These are phyloP conservation scores for Erebia palarica DNA, from an alignment of 2,888 invertebrate genomes.

Conservation along the genomic window DNA sequence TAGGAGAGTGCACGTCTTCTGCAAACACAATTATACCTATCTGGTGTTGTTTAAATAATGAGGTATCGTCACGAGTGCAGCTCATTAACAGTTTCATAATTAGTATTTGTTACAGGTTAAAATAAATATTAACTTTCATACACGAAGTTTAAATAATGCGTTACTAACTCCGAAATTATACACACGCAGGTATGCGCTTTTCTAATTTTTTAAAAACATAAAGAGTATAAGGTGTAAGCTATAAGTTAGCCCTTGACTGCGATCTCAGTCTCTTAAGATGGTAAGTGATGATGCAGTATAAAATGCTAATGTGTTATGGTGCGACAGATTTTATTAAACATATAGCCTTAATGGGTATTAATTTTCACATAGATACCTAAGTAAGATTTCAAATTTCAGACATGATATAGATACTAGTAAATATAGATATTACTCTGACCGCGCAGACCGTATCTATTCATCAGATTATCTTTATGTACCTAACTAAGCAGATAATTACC, in stretches of 20 bases:
- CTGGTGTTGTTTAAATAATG: conserved; percentile 25
- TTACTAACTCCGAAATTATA: not conserved
- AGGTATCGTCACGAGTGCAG: conserved; percentile 33
- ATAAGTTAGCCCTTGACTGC: no score
- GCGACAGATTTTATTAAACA: no score
- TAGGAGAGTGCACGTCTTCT: conserved; percentile 38
- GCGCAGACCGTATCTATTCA: conserved; percentile 38
- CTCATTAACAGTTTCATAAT: conserved; percentile 34
- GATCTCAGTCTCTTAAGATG: no score
- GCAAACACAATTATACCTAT: conserved; percentile 9
- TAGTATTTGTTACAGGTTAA: conserved; percentile 24
- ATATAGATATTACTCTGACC: conserved; percentile 51
- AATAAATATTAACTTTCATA: conserved; percentile 29
- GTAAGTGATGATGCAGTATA: no score
- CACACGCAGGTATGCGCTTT: not conserved
- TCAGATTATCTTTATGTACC: conserved; percentile 56
- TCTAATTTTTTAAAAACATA: no score
- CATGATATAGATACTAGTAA: conserved; percentile 45
- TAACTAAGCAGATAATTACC: conserved; percentile 62
- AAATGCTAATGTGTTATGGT: no score
- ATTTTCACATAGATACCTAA: not conserved
- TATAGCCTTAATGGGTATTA: no score
- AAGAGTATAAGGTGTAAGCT: no score
- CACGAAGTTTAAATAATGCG: conserved; percentile 25
- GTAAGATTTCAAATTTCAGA: conserved; percentile 21